Evolutionary conservation across 2,113 vertebrate genomes (phyloP), one percentile per base, ranked within the genome.

Genomic region (Phrynosoma platyrhinos): DNA sequence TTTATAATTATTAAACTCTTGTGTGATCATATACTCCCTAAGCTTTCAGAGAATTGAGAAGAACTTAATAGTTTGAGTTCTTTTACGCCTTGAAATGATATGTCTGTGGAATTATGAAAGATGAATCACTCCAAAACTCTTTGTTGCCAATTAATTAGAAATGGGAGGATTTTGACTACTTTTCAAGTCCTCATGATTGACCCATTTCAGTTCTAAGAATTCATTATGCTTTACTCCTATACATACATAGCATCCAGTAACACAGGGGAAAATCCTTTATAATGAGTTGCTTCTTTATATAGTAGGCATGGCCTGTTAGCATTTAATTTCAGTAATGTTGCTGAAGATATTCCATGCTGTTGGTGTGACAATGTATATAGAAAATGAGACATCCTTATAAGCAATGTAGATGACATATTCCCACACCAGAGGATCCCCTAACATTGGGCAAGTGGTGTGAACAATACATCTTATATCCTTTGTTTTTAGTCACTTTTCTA

Each of bases 131-230:
- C 87, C 55, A 47, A 68, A 87, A 32, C 14, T 92, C 53, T 92
- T 30, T 87, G 23, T 88, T 79, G 53, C 79, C 27, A 76, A 36
- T 87, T 87, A 68, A 58, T 88, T 90, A 89, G 53, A 76, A 88
- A 83, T 89, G 76, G 88, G 88, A 89, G 74, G 16, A 9, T 69
- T 0, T 90, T 87, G 75, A 90, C 74, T 92, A 91, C 77, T 84
- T 8, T 89, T 86, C 86, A 91, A 87, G 75, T 90, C 55, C 82
- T 58, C 81, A 83, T 58, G 18, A 78, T 92, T 87, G 68, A 92
- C 85, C 81, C 71, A 47, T 90, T 91, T 84, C 88, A 66, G 8
- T 84, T 93, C 89, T 91, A 86, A 87, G 80, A 84, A 89, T 92
- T 85, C 55, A 0, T 78, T 91, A 58, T 81, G 21, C 12, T 87